A percentile compares a stretch with the other conserved stretches of the same genome.
Evolutionary conservation across 2,888 invertebrate species (phyloP).

Genomic region (Hartigia nigra): DNA sequence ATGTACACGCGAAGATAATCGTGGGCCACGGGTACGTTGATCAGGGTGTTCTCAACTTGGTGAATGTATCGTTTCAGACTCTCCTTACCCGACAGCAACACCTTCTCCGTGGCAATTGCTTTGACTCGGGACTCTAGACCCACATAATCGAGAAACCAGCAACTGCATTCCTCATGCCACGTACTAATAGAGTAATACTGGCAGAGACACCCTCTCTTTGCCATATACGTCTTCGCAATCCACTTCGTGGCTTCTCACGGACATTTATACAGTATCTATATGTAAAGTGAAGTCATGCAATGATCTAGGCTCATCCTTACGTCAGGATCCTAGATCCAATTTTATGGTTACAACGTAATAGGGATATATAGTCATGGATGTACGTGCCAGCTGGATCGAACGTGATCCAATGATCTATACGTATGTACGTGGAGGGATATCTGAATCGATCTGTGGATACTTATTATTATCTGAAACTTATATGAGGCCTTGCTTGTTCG

Average conservation of each 20-base stretch:
- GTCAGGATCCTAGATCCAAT: neutral
- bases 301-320: neutral
- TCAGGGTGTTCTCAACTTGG: conserved; percentile 56
- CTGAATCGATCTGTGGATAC: neutral
- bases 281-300: neutral
- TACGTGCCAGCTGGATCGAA: conserved; percentile 15
- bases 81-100: neutral
- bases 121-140: conserved; percentile 39
- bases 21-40: neutral
- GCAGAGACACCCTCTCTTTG: neutral
- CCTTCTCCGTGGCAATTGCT: neutral
- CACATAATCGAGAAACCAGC: conserved; percentile 58
- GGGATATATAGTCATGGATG: neutral
- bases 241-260: neutral
- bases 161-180: conserved; percentile 56
- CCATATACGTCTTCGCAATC: neutral
- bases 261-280: neutral
- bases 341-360: neutral
- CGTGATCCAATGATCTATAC: conserved; percentile 13
- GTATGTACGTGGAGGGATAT: neutral
- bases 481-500: neutral
- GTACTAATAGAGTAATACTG: conserved; percentile 33
- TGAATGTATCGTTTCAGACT: conserved; percentile 40
- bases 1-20: neutral
- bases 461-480: neutral